Conservation (phyloP, 2,113 vertebrate genomes). For the Chloebia gouldiae region DNA sequence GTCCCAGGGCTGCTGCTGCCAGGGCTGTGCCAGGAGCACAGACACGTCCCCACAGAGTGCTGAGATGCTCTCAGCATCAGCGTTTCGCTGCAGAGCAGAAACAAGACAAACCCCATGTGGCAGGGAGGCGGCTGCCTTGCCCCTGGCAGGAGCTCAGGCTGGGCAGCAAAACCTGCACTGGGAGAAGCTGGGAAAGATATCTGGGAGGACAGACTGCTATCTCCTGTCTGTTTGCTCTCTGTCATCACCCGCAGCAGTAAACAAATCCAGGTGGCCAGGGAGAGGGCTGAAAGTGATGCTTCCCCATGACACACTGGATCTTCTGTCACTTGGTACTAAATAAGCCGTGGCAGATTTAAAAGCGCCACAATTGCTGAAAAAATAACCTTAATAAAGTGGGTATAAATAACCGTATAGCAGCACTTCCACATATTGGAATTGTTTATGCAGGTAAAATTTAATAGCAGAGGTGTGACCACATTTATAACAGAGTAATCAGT, state of each 20-base stretch:
- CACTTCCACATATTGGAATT: background rate
- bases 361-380: background rate
- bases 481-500: background rate
- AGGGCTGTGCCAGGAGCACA: background rate
- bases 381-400: background rate
- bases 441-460: constrained; percentile 40
- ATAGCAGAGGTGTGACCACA: constrained; percentile 27
- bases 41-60: rapidly evolving
- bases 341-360: background rate
- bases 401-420: background rate
- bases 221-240: background rate
- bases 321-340: background rate
- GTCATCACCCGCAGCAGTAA: background rate
- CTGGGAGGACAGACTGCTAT: background rate
- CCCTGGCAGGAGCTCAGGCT: rapidly evolving
- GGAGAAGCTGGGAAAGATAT: rapidly evolving
- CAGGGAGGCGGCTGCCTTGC: background rate
- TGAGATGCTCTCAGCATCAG: rapidly evolving
- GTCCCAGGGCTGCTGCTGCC: background rate
- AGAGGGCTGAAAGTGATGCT: background rate
- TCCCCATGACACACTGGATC: background rate
- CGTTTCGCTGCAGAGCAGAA: rapidly evolving
- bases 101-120: rapidly evolving
- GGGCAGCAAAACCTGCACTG: rapidly evolving
- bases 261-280: background rate